Base-by-base conservation (phyloP, 1,140 invertebrate genomes). In the Drosophila ironensis region DNA sequence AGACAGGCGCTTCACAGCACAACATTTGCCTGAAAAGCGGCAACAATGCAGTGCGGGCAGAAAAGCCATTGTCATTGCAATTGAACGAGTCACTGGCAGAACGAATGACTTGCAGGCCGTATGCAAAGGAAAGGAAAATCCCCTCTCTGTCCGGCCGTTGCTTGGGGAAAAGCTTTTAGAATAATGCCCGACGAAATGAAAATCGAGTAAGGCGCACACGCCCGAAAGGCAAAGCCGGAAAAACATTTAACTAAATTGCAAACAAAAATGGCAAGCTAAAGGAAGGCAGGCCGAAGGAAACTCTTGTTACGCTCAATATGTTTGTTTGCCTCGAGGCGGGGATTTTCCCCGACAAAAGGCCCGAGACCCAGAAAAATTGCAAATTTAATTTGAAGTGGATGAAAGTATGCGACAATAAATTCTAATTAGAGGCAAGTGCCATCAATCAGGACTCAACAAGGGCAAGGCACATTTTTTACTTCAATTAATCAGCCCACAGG, bases 351-450 rank as follows among this genome's bases (percentile, higher is more conserved):
- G n/a, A 8, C n/a, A n/a, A n/a, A n/a, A n/a, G n/a, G 3, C 2
- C 17, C 1, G 37, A 20, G 16, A 2, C 9, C 27, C 30, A 22
- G 30, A 38, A 42, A 57, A 69, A 50, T 72, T 30, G 30, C 44
- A 73, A 68, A 53, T 74, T 68, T 68, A 67, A 74, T 74, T 74
- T 61, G 16, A 48, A 74, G 71, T 59, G 48, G n/a, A 42, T 46
- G 28, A 54, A 47, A 52, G 52, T 76, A 52, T 60, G 67, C 60
- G 74, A 52, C 73, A 77, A 77, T 77, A 72, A 60, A 72, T 77
- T 77, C 69, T 78, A 72, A 77, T 77, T 78, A 77, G 59, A 72
- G 50, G 53, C 74, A 78, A 77, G 72, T 76, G 73, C 59, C 73
- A 76, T 76, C 73, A 76, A 76, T 76, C 73, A 76, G 33, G 54